These are phyloP conservation scores for Sarcophilus harrisii DNA, from an alignment of 2,797 vertebrate species.

Conservation along the genomic window DNA sequence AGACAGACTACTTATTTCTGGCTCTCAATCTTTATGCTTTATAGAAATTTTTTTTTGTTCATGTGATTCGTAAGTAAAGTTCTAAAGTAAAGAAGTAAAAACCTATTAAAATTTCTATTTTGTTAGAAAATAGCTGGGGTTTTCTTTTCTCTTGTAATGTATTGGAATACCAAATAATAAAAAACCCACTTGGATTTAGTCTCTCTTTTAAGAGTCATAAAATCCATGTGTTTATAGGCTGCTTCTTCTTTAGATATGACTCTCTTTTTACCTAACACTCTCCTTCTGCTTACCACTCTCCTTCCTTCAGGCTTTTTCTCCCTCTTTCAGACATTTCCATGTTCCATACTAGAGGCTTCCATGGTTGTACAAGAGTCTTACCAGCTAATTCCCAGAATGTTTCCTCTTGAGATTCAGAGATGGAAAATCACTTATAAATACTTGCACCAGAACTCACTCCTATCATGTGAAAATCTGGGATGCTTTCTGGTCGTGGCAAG, in stretches of 20 bases:
- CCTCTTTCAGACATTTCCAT: not conserved
- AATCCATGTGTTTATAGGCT: not conserved
- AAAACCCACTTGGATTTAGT: not conserved
- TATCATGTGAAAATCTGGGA: not conserved
- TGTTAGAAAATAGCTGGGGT: not conserved
- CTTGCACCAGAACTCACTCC: not conserved
- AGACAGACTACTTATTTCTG: not conserved
- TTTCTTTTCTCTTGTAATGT: constrained; percentile 3
- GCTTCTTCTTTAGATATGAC: not conserved
- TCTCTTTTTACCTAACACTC: not conserved
- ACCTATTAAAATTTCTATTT: not conserved
- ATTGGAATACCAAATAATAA: too few relatives aligned
- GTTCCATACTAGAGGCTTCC: not conserved
- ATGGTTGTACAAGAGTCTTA: not conserved
- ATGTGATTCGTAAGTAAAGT: not conserved
- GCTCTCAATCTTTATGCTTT: not conserved
- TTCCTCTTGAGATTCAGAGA: not conserved
- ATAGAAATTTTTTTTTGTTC: not conserved
- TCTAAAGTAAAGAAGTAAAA: constrained; percentile 22
- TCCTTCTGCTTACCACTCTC: too few relatives aligned
- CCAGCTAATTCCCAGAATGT: not conserved
- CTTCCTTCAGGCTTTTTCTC: not conserved
- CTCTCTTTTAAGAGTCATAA: not conserved
- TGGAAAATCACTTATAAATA: not conserved
- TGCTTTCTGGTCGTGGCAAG: not conserved